Evolutionary conservation across 37 sponge, comb jelly and placozoan genomes (phyloP), one percentile per base, ranked within the genome.

Genomic region (Geodia barretti): DNA sequence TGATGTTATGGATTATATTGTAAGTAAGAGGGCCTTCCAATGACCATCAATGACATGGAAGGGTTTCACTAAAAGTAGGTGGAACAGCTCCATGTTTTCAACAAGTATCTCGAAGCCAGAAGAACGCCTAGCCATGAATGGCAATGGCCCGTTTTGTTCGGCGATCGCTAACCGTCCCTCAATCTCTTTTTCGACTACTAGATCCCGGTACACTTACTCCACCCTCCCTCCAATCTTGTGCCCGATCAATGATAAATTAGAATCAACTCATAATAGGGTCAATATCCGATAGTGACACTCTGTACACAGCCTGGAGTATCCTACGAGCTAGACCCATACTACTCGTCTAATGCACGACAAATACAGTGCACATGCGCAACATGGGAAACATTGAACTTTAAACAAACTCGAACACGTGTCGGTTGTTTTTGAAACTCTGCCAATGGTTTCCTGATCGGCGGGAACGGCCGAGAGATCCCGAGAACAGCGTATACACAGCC

Each of bases 141-240:
- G 26, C 26, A 47, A 73, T 47, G 7, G 58, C 74, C 24, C 59
- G 29, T 19, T n/a, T n/a, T 14, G 14, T 41, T 73, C 74, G 39
- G 11, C 31, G 3, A n/a, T 4, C 4, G 9, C 21, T 38, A 70
- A 64, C 7, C 5, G 7, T 76, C 64, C 77, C 42, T 7, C 34
- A 34, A 62, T 35, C 40, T 76, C 77, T 30, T 17, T 76, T 11
- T 63, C n/a, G n/a, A n/a, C 77, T 35, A 76, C 19, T 25, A 76
- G 47, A 23, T 76, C 77, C 34, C 77, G 5, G 47, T 37, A 76
- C 39, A 76, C 36, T 23, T 61, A 36, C 64, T 76, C 77, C 3
- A 76, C 36, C n/a, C 77, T 76, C 77, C 77, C 26, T 30, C 30
- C 25, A 76, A 26, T n/a, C 64, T 14, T 47, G 11, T 47, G 54